Base-by-base conservation (phyloP, 2,888 invertebrate species). In the Hirtodrosophila histrioides region DNA sequence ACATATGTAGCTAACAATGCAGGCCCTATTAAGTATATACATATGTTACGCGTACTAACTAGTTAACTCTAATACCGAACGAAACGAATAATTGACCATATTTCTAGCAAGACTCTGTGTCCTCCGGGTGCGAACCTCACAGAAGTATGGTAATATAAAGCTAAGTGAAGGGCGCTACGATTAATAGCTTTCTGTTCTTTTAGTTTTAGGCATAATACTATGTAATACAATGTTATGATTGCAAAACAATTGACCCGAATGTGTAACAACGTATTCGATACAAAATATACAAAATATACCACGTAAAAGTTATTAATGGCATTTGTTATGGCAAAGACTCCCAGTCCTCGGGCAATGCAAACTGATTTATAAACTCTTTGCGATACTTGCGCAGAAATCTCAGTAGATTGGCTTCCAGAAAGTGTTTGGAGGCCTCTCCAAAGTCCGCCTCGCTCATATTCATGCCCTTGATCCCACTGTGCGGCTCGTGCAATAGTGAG, bases 321-420 rank as follows among this genome's bases (percentile, higher is more conserved):
- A 17, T 17, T 17, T 17, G 17, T 17, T 17, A 17, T 17, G 1
- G 17, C 2, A 12, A 49, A 27, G 6, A 10, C 8, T 23, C 29
- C 41, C 48, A 83, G 46, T 90, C 89, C 62, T 90, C 89, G 4
- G 89, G 89, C 53, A 89, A 41, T 0, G 79, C 86, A 36, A 90
- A 79, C 4, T 78, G 35, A n/a, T 76, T 58, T 5, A 43, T 11
- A 27, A 90, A 90, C 17, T 89, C 89, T 0, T 63, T 29, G 10
- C 87, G 83, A 71, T 89, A 39, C 31, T 63, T 50, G 5, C 88
- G 78, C 24, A 89, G 41, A 50, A 86, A 90, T 9, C 75, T 66
- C 0, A 90, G 12, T 0, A 90, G 57, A 37, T 79, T 71, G 4
- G 51, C 54, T 56, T 90, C 85, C 8, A 89, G 31, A 11, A 68